Evolutionary conservation across 92 coral and sea anemone genomes (phyloP), one percentile per base, ranked within the genome.

Genomic region (Zoanthus sociatus): DNA sequence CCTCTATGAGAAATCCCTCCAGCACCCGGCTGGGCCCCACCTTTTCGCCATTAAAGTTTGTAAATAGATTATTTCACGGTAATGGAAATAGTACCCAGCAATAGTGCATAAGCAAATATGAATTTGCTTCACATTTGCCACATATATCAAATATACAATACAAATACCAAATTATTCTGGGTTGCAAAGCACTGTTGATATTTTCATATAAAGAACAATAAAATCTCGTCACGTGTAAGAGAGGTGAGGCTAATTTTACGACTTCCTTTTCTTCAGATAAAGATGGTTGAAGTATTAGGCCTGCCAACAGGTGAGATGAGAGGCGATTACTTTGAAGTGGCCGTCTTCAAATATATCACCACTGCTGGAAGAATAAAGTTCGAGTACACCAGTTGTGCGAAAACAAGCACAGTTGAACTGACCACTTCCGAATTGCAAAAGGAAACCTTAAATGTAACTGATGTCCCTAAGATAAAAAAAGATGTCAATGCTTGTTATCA

Each of bases 21-120:
- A 56, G 64, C 64, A 56, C 64, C 64, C 64, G 64, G 64, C 64
- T 56, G 64, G 64, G 64, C 64, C 64, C 64, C 64, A 56, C 64
- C 64, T 56, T 56, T 56, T 56, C 13, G 64, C 2, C 64, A 56
- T 56, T 56, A 1, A 56, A 56, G 64, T 56, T 56, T 56, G 64
- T 56, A 56, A 56, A 56, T 56, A 56, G 64, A 56, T 56, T 56
- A 56, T 56, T 56, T 56, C 64, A 56, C 64, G 64, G 64, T 56
- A 56, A 56, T 56, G 64, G 64, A 56, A 56, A 56, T 56, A 56
- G 64, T 56, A 56, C 64, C 64, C 64, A 56, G 64, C 64, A 56
- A 56, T 56, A 56, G 64, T 56, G 64, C 64, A 56, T 56, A 56
- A 56, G 64, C 64, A 56, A 56, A 56, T 56, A 56, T 56, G 64